phyloP scores from a whole-genome alignment of 2,888 invertebrate genomes.

The Epistrophella euchroma region DNA sequence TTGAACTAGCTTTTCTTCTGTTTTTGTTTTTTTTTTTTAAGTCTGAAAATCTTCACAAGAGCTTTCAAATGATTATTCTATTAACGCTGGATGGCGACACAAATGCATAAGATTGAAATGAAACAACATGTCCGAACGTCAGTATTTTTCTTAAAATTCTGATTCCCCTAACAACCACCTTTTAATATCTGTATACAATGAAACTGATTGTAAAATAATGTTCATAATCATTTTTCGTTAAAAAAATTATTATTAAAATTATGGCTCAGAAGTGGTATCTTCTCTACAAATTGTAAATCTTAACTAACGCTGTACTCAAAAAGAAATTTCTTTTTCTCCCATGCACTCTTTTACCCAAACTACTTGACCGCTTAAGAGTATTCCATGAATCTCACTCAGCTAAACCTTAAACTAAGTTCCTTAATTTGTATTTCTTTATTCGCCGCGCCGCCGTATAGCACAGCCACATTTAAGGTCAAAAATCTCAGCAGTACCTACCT shows the following conservation, averaged over 20 bases:
- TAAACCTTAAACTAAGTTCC: background rate
- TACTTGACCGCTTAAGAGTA: background rate
- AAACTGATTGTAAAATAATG: no score
- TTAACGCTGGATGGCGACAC: no score
- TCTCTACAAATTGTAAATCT: background rate
- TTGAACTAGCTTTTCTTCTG: no score
- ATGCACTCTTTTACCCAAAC: background rate
- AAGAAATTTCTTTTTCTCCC: background rate
- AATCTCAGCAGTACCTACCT: constrained; percentile 30
- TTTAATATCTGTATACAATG: no score
- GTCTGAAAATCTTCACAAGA: no score
- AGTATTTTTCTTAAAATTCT: no score
- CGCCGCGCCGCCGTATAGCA: background rate
- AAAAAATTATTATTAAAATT: background rate
- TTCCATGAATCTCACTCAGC: background rate
- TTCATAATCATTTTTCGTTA: no score
- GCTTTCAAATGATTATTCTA: no score
- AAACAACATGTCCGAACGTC: no score
- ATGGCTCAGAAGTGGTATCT: background rate
- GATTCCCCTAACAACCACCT: no score
- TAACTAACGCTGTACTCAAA: background rate
- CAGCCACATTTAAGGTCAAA: constrained; percentile 32
- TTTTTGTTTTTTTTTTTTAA: no score
- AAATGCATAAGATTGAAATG: no score
- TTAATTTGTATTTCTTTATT: background rate